phyloP scores from a whole-genome alignment of 1,140 invertebrate species.

The Microplitis mediator region DNA sequence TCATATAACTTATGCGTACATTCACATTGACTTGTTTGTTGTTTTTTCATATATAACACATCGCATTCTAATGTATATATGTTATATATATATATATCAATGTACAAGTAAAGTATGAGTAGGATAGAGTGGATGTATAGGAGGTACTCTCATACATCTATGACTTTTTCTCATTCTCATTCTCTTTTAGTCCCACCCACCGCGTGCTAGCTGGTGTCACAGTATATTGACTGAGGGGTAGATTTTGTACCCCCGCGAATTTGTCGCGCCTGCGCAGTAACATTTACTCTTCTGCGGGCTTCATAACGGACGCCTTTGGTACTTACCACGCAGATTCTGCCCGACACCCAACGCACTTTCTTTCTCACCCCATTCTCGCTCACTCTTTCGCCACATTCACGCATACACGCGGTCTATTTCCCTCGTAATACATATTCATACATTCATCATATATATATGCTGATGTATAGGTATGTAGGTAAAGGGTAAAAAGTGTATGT shows the following conservation, averaged over 20 bases:
- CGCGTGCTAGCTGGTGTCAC: constrained; percentile 46
- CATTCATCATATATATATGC: no score
- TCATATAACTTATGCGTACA: no score
- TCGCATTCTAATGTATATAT: no score
- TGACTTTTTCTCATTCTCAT: constrained; percentile 7
- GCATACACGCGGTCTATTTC: background rate
- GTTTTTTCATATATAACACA: no score
- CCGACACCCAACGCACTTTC: constrained; percentile 24
- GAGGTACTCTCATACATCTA: background rate
- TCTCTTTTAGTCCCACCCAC: background rate
- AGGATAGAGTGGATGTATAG: no score
- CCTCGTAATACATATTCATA: no score
- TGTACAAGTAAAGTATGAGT: no score
- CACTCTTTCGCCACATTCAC: background rate
- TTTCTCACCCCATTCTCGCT: constrained; percentile 21
- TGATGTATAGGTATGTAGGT: no score
- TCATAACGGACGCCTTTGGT: constrained; percentile 19
- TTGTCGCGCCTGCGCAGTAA: constrained; percentile 55
- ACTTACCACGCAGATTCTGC: constrained; percentile 35
- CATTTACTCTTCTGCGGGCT: constrained; percentile 23
- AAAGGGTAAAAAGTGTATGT: no score
- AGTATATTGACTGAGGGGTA: constrained; percentile 59
- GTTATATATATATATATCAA: no score
- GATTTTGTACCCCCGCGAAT: constrained; percentile 54
- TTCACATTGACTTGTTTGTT: no score